These are phyloP conservation scores for Eulithis testata DNA, from an alignment of 2,888 invertebrate species.

Conservation along the genomic window DNA sequence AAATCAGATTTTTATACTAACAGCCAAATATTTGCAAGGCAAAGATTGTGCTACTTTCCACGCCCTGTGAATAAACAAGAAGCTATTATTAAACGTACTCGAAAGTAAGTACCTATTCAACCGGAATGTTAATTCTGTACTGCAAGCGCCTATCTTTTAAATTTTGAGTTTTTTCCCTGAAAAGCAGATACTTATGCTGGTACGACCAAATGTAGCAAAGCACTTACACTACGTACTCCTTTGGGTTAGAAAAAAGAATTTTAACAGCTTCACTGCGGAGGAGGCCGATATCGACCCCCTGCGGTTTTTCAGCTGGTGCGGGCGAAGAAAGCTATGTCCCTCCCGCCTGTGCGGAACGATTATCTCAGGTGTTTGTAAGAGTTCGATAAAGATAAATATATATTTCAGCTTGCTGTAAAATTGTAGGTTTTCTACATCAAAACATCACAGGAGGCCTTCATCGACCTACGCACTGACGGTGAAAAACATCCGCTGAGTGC, in stretches of 20 bases:
- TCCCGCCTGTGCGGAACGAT: too few relatives aligned
- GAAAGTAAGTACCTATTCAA: slow-evolving; percentile 5
- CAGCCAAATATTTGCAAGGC: slow-evolving; percentile 22
- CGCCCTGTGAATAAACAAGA: slow-evolving; percentile 15
- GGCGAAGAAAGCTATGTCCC: too few relatives aligned
- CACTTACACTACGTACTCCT: background rate
- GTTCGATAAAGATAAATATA: too few relatives aligned
- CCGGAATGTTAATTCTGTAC: slow-evolving; percentile 1
- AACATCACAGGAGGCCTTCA: too few relatives aligned
- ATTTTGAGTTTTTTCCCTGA: background rate
- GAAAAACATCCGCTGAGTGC: too few relatives aligned
- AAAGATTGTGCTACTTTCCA: slow-evolving; percentile 23
- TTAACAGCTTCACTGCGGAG: background rate
- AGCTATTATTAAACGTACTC: slow-evolving; percentile 14
- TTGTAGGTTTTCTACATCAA: too few relatives aligned
- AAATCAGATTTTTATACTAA: slow-evolving; percentile 3
- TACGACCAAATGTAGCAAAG: background rate
- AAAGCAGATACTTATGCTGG: background rate
- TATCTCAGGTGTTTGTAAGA: too few relatives aligned
- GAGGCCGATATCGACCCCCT: too few relatives aligned
- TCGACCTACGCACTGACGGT: too few relatives aligned
- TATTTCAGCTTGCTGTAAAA: too few relatives aligned
- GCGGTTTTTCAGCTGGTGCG: too few relatives aligned
- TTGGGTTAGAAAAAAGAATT: background rate
- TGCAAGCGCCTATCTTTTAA: background rate